Base-by-base conservation (phyloP, 2,113 vertebrate species). In the Clarias batrachus region DNA sequence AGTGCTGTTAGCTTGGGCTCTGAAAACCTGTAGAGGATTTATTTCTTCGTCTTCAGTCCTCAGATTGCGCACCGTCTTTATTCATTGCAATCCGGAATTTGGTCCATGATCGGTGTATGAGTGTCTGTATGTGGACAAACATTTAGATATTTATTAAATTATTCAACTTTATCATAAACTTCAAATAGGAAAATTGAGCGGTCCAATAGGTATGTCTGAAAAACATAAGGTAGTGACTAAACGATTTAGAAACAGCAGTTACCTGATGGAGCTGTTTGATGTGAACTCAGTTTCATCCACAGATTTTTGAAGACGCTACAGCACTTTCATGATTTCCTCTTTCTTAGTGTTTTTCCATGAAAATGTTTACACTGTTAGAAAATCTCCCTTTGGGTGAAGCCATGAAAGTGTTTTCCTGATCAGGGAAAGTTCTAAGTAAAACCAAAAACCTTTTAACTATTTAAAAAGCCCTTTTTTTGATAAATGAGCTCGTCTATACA, bases 41-140 rank as follows among this genome's bases (percentile, higher is more conserved):
- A 57, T 83, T 83, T 74, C 30, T 60, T 59, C 59, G 66, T 16
- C 57, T 59, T 84, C 30, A 25, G 10, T 83, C 81, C 12, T 63
- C 37, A 48, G 37, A 52, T 27, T 83, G 63, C 71, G 12, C n/a
- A 16, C 68, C 10, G n/a, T 74, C 52, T 84, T 74, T 56, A 17
- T 33, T 13, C 48, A 13, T 60, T 60, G 52, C 21, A 84, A 25
- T 60, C 27, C 37, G 59, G 57, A 57, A 19, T 33, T 37, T 57
- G 82, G 57, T 23, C n/a, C 11, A 57, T 83, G 33, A 54, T 17
- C 30, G 63, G 54, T 84, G 68, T 84, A 27, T 37, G 33, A 27
- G 25, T 66, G 62, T 54, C 4, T 60, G 56, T 60, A 8, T 59
- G 57, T 79, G 21, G 66, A 76, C 23, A 63, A 52, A 52, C n/a